Evolutionary conservation across 2,797 vertebrate species (phyloP).

Genomic region (Melanotaenia boesemani): DNA sequence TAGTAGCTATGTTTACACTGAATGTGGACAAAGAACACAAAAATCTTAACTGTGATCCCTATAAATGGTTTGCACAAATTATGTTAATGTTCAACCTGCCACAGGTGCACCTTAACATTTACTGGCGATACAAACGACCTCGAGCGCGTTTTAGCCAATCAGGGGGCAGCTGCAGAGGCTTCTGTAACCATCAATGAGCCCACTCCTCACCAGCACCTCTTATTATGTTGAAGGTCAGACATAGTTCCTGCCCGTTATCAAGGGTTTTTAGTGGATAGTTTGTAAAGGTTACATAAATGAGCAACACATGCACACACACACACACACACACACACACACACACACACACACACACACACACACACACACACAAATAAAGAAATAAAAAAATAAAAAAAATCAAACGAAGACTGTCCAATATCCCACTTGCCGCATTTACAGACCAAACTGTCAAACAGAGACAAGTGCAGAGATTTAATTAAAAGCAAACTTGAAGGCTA

Average conservation of each 20-base stretch:
- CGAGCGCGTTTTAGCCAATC: constrained; percentile 39
- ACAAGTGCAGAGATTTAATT: constrained; percentile 30
- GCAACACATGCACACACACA: not conserved
- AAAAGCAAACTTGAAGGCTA: constrained; percentile 21
- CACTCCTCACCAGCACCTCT: constrained; percentile 25
- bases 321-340: no score
- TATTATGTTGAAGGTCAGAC: constrained; percentile 43
- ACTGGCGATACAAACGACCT: constrained; percentile 33
- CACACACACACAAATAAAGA: not conserved
- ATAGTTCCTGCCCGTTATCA: constrained; percentile 27
- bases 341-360: not conserved
- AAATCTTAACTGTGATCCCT: not conserved
- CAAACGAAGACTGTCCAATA: constrained; percentile 14
- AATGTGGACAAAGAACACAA: not conserved
- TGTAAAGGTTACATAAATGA: constrained; percentile 44
- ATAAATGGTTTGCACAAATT: not conserved
- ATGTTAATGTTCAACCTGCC: constrained; percentile 8
- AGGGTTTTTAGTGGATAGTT: constrained; percentile 32
- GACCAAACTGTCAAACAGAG: constrained; percentile 13
- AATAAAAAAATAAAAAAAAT: not conserved
- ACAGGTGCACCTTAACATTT: constrained; percentile 64
- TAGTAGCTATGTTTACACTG: not conserved
- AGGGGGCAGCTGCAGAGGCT: constrained; percentile 22
- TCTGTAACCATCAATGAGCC: constrained; percentile 45
- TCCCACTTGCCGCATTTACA: constrained; percentile 12